These are phyloP conservation scores for Pollenia angustigena DNA, from an alignment of 2,888 invertebrate genomes.

Conservation along the genomic window DNA sequence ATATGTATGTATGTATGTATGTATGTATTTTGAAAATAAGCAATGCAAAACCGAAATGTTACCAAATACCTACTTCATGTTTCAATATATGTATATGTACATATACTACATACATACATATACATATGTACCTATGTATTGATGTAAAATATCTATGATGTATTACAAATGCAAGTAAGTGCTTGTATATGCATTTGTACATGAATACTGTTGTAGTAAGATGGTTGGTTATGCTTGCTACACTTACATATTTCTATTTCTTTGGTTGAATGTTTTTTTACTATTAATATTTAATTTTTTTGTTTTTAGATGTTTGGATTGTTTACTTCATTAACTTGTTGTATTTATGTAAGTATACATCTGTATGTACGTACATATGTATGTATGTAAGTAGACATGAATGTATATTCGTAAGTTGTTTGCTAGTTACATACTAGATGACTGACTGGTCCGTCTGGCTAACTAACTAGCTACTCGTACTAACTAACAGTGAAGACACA, in stretches of 20 bases:
- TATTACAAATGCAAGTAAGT: background rate
- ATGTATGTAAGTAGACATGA: background rate
- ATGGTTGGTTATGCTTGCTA: slow-evolving; percentile 58
- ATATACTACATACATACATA: background rate
- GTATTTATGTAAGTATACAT: background rate
- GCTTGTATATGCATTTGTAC: background rate
- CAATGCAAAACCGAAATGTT: too few relatives aligned
- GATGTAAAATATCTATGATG: background rate
- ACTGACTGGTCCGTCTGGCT: slow-evolving; percentile 34
- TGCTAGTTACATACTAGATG: slow-evolving; percentile 20
- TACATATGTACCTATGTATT: background rate
- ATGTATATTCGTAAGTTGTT: slow-evolving; percentile 4
- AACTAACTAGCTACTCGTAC: slow-evolving; percentile 4
- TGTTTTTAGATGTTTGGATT: slow-evolving; percentile 15
- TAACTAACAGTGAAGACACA: slow-evolving; percentile 49
- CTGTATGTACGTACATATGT: too few relatives aligned
- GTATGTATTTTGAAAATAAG: too few relatives aligned
- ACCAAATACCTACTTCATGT: background rate
- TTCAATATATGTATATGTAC: background rate
- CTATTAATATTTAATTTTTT: background rate
- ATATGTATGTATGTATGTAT: background rate
- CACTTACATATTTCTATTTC: slow-evolving; percentile 54
- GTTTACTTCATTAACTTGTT: slow-evolving; percentile 32
- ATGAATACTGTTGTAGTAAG: background rate
- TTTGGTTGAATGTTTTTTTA: slow-evolving; percentile 36